These are phyloP conservation scores for Lagenorhynchus albirostris DNA, from an alignment of 2,113 vertebrate species.

Conservation along the genomic window DNA sequence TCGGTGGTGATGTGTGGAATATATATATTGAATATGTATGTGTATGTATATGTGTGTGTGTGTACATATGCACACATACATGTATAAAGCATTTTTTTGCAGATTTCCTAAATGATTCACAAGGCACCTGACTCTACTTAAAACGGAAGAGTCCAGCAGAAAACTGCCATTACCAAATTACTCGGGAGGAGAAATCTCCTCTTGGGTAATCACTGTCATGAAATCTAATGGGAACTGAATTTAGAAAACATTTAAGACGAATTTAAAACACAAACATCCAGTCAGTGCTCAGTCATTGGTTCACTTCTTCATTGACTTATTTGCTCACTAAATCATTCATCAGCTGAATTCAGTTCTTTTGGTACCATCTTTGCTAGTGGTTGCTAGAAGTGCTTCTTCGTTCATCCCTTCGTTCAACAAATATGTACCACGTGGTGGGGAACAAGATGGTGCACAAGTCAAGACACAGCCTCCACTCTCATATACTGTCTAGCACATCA, in stretches of 20 bases:
- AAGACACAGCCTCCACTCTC: neutral
- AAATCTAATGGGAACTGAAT: neutral
- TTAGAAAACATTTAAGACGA: neutral
- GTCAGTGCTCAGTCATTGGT: neutral
- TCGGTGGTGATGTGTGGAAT: neutral
- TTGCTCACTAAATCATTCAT: neutral
- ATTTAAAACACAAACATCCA: neutral
- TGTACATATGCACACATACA: neutral
- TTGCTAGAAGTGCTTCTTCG: neutral
- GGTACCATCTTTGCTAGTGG: neutral
- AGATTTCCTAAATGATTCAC: neutral
- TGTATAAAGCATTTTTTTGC: neutral
- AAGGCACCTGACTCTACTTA: neutral
- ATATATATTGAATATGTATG: neutral
- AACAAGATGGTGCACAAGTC: neutral
- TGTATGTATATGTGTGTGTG: neutral
- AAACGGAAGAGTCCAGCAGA: neutral
- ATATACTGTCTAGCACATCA: neutral
- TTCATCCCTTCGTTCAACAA: neutral
- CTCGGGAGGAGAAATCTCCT: neutral
- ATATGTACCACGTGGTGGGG: neutral
- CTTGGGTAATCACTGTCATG: neutral
- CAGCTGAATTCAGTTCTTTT: neutral
- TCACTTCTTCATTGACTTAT: neutral
- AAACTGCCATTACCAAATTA: neutral